These are phyloP conservation scores for Aptenodytes forsteri DNA, from an alignment of 2,113 vertebrate species.

Conservation along the genomic window DNA sequence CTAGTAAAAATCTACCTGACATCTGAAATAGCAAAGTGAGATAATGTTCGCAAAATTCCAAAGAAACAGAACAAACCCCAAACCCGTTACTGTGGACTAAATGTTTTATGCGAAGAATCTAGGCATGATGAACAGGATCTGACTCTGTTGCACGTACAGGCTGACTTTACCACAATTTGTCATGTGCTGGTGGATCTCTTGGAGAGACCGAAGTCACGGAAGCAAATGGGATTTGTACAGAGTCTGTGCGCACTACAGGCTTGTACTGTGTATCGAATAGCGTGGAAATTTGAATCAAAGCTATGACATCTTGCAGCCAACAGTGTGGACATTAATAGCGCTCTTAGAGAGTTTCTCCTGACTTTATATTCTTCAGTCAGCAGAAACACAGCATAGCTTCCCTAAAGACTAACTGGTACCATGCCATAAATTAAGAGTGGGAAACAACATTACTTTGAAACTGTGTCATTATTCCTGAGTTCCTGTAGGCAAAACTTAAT, in stretches of 20 bases:
- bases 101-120: not conserved
- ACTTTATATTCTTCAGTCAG: not conserved
- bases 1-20: not conserved
- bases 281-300: not conserved
- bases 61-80: not conserved
- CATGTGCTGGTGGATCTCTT: not conserved
- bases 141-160: fast-evolving
- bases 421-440: not conserved
- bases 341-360: not conserved
- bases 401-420: not conserved
- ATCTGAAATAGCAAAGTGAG: not conserved
- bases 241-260: not conserved
- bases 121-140: not conserved
- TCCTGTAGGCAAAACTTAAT: not conserved
- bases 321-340: not conserved
- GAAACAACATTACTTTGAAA: not conserved
- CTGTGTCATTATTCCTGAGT: not conserved
- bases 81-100: fast-evolving
- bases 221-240: not conserved
- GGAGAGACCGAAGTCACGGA: not conserved
- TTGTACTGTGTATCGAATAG: not conserved
- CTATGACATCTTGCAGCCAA: not conserved
- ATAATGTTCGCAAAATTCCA: fast-evolving
- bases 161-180: not conserved
- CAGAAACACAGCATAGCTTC: not conserved